phyloP scores from a whole-genome alignment of 1,140 invertebrate species.

The Aplysia californica region DNA sequence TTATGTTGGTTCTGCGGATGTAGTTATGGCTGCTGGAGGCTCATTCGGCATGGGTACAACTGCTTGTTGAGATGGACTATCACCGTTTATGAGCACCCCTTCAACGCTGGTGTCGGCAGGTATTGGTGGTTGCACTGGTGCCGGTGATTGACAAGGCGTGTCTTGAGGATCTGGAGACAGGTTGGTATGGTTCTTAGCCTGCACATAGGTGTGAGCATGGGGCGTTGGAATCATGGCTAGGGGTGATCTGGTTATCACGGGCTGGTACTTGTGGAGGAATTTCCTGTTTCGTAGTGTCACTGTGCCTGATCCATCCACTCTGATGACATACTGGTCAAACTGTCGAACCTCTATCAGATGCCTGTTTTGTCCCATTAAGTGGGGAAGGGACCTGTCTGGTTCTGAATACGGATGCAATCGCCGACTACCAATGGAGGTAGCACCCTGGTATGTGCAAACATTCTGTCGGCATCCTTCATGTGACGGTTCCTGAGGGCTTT shows the following conservation, averaged over 20 bases:
- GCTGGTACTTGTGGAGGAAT: conserved; percentile 38
- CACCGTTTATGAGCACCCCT: too few relatives aligned
- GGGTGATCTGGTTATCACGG: conserved; percentile 14
- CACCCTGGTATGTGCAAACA: conserved; percentile 39
- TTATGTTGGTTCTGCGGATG: too few relatives aligned
- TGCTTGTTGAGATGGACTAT: too few relatives aligned
- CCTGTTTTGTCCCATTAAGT: conserved; percentile 42
- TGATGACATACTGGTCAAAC: conserved; percentile 40
- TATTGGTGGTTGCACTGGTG: too few relatives aligned
- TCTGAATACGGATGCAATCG: conserved; percentile 39
- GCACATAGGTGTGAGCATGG: neutral
- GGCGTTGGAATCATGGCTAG: neutral
- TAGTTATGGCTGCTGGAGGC: too few relatives aligned
- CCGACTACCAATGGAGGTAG: conserved; percentile 36
- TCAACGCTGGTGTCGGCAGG: too few relatives aligned
- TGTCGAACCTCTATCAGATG: conserved; percentile 37
- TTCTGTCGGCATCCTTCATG: conserved; percentile 31
- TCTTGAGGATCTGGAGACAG: conserved; percentile 70
- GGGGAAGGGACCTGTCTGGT: conserved; percentile 38
- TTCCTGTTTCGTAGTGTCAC: conserved; percentile 39
- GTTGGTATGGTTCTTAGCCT: neutral
- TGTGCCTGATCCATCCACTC: conserved; percentile 38
- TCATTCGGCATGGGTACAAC: too few relatives aligned
- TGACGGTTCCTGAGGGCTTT: conserved; percentile 39
- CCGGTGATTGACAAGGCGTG: too few relatives aligned